phyloP scores from a whole-genome alignment of 2,797 vertebrate genomes.

The Echeneis naucrates region DNA sequence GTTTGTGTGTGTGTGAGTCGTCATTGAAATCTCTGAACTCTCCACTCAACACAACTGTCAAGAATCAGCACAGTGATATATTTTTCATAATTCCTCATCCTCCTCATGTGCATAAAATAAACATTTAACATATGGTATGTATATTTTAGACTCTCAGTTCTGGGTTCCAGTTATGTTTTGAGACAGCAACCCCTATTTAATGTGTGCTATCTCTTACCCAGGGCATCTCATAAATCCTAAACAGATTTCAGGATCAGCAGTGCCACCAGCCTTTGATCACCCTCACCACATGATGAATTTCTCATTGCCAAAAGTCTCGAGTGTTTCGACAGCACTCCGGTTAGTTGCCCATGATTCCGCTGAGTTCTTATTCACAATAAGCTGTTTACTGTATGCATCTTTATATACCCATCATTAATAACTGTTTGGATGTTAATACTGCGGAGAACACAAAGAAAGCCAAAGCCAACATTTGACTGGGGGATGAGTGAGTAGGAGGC shows the following conservation, averaged over 20 bases:
- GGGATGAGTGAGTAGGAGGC: conserved; percentile 32
- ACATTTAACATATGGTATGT: background rate
- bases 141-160: background rate
- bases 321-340: conserved; percentile 45
- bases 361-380: conserved; percentile 43
- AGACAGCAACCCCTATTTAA: conserved; percentile 14
- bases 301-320: conserved; percentile 54
- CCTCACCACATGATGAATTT: conserved; percentile 31
- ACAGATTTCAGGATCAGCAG: conserved; percentile 52
- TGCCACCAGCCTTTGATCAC: conserved; percentile 56
- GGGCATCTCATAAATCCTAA: conserved; percentile 25
- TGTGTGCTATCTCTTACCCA: conserved; percentile 21
- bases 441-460: conserved; percentile 22
- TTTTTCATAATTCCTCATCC: conserved; percentile 20
- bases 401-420: conserved; percentile 38
- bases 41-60: background rate
- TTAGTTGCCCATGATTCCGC: conserved; percentile 26
- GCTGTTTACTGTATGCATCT: conserved; percentile 43
- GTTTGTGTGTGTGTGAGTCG: conserved; percentile 1
- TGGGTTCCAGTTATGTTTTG: background rate
- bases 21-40: conserved; percentile 9
- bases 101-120: conserved; percentile 4
- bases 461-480: conserved; percentile 31
- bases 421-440: conserved; percentile 15
- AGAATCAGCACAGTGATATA: conserved; percentile 4